These are phyloP conservation scores for Plectus sambesii DNA, from an alignment of 1,140 invertebrate genomes.

Conservation along the genomic window DNA sequence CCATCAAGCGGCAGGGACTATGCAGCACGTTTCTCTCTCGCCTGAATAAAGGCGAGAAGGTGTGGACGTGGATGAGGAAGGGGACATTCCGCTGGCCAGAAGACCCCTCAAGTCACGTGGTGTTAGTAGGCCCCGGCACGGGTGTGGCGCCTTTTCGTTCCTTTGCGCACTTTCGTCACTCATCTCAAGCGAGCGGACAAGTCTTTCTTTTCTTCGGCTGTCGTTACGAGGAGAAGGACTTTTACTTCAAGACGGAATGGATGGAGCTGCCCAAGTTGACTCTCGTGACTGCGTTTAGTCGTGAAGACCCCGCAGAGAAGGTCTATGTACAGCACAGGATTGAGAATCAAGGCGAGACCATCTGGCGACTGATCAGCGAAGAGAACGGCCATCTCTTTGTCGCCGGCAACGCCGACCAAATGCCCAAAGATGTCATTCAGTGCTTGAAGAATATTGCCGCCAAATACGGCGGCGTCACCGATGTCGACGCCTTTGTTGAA, in stretches of 20 bases:
- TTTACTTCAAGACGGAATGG: slow-evolving; percentile 28
- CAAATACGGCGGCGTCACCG: slow-evolving; percentile 37
- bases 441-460: slow-evolving; percentile 45
- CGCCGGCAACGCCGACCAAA: slow-evolving; percentile 85
- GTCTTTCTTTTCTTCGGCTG: slow-evolving; percentile 30
- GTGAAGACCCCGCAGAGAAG: slow-evolving; percentile 16
- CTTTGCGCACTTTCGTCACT: slow-evolving; percentile 58
- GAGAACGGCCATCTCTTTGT: slow-evolving; percentile 60
- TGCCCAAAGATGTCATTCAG: slow-evolving; percentile 74
- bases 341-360: neutral
- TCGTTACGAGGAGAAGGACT: slow-evolving; percentile 18
- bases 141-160: slow-evolving; percentile 84
- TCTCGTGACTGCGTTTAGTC: slow-evolving; percentile 25
- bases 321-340: slow-evolving; percentile 24
- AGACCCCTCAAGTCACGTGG: slow-evolving; percentile 55
- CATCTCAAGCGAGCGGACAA: slow-evolving; percentile 8
- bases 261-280: slow-evolving; percentile 1
- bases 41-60: slow-evolving; percentile 51
- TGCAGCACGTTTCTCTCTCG: slow-evolving; percentile 80
- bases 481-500: slow-evolving; percentile 57
- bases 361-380: slow-evolving; percentile 11
- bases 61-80: slow-evolving; percentile 63
- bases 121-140: slow-evolving; percentile 87
- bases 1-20: slow-evolving; percentile 62
- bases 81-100: slow-evolving; percentile 59